Evolutionary conservation across 1,140 invertebrate genomes (phyloP), one percentile per base, ranked within the genome.

Genomic region (Pseudomyrmex flavicornis): DNA sequence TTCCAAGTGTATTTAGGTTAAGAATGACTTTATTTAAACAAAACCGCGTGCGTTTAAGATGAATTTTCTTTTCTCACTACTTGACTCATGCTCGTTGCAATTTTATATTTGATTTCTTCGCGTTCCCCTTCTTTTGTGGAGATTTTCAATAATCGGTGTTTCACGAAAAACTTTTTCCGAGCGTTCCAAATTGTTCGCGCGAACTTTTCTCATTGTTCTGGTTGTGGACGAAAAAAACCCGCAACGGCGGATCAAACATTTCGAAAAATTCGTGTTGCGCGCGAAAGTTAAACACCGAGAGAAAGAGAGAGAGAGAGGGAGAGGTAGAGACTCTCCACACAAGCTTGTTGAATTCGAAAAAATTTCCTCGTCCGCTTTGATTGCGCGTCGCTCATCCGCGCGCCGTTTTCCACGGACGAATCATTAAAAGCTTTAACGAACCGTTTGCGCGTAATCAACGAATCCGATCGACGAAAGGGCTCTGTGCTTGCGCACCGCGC

Each of bases 361-460:
- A 63, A 50, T 10, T 48, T 20, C 1, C 63, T 54, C 63, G 20
- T 68, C 35, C 62, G 75, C 62, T 77, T 77, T 77, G 75, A 77
- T 77, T 77, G 75, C 63, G 9, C 50, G 20, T 56, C 61, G 26
- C 48, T 77, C 74, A 20, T 35, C 61, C 70, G 58, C 22, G 58
- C 22, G 7, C 5, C n/a, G 48, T 54, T 35, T 82, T 20, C 35
- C 52, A 50, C 76, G 54, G 74, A 85, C 85, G 76, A 82, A 73
- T 75, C 83, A 85, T 87, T 87, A 87, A 87, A 85, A 54, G 68
- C 76, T 87, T 85, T 87, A 86, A 86, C 85, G 83, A 87, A 87
- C 76, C 83, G 62, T 59, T 63, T 61, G 68, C 75, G 44, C 56
- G 83, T 77, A 87, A 87, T 87, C 76, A 75, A 85, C 61, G 75